Conservation (phyloP, 1,140 invertebrate species). For the Meloidogyne exigua region DNA sequence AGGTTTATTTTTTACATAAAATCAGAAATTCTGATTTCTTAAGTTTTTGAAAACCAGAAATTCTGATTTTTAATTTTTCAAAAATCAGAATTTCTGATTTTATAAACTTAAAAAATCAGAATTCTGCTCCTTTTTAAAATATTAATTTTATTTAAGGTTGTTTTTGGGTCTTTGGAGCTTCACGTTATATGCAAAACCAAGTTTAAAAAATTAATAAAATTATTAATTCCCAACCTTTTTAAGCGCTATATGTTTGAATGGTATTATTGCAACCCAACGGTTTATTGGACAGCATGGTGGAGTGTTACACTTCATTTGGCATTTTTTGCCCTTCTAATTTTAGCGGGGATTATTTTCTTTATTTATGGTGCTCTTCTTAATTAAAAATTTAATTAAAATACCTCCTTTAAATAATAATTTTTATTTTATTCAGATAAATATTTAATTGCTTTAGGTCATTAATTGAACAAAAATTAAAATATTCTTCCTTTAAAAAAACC, state of each 20-base stretch:
- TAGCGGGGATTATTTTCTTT: slow-evolving; percentile 35
- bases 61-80: background rate
- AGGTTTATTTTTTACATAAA: slow-evolving; percentile 17
- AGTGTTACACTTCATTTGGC: slow-evolving; percentile 34
- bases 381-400: background rate
- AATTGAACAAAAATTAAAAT: too few species aligned
- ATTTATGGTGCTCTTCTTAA: slow-evolving; percentile 29
- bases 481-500: too few species aligned
- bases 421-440: too few species aligned
- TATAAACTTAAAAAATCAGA: too few species aligned
- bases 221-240: background rate
- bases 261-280: slow-evolving; percentile 32
- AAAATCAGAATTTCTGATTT: background rate
- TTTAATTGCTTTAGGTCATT: too few species aligned
- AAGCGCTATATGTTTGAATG: slow-evolving; percentile 34
- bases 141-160: slow-evolving; percentile 24
- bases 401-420: too few species aligned
- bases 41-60: slow-evolving; percentile 4
- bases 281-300: slow-evolving; percentile 42
- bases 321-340: slow-evolving; percentile 31
- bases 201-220: background rate
- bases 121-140: background rate
- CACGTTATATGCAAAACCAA: slow-evolving; percentile 25
- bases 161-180: slow-evolving; percentile 40
- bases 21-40: background rate